Conservation (phyloP, 2,113 vertebrate genomes). For the Miniopterus natalensis region DNA sequence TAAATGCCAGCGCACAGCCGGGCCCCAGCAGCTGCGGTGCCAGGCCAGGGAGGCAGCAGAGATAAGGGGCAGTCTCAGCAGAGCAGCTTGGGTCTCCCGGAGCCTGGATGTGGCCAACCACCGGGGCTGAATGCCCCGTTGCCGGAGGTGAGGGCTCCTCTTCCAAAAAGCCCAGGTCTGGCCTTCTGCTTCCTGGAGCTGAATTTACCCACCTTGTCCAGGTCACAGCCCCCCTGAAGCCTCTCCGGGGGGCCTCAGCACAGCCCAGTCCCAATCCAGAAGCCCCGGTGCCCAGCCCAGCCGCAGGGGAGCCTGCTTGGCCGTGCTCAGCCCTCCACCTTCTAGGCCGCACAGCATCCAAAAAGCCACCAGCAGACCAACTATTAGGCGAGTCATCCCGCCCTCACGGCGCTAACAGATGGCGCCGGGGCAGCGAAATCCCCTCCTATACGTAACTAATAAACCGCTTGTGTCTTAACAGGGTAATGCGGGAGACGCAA, state of each 20-base stretch:
- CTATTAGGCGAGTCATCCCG: slow-evolving; percentile 69
- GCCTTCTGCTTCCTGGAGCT: background rate
- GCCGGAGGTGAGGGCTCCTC: background rate
- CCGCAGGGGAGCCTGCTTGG: background rate
- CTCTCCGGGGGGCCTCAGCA: background rate
- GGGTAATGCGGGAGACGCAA: slow-evolving; percentile 82
- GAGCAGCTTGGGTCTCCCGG: background rate
- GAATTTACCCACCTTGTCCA: background rate
- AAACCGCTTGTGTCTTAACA: slow-evolving; percentile 88
- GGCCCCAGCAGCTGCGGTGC: accelerated
- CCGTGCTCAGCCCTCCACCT: background rate
- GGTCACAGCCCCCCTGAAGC: background rate
- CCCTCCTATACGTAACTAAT: slow-evolving; percentile 84
- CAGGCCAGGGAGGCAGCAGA: background rate
- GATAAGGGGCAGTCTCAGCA: background rate
- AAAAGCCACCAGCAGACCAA: slow-evolving; percentile 3
- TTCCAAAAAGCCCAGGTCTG: background rate
- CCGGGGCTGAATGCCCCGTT: background rate
- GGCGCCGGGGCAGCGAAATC: slow-evolving; percentile 75
- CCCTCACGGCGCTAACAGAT: slow-evolving; percentile 78
- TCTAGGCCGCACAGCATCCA: background rate
- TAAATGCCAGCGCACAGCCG: background rate
- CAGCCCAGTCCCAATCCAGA: background rate
- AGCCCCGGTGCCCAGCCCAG: background rate
- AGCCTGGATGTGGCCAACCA: background rate